Evolutionary conservation across 1,140 invertebrate genomes (phyloP).

Genomic region (Pseudomyrmex dendroicus): DNA sequence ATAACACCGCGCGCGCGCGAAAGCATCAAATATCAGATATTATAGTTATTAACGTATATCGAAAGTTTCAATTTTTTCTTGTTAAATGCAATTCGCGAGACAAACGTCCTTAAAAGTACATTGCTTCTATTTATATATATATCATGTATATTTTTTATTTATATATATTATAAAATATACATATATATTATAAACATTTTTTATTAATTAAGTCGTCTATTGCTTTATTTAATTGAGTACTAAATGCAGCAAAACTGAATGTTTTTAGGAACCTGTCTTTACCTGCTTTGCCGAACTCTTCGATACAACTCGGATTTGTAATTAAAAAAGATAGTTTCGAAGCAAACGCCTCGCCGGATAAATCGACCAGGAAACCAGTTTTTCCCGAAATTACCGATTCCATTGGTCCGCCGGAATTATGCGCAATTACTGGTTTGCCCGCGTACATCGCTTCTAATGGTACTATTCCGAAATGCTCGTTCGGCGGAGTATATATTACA

Average conservation of each 20-base stretch:
- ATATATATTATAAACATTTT: slow-evolving; percentile 57
- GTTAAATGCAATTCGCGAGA: too few relatives aligned
- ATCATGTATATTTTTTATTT: too few relatives aligned
- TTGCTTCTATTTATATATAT: too few relatives aligned
- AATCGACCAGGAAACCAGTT: slow-evolving; percentile 95
- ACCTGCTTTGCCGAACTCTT: slow-evolving; percentile 87
- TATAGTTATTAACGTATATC: too few relatives aligned
- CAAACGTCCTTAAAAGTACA: too few relatives aligned
- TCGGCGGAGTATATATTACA: slow-evolving; percentile 97
- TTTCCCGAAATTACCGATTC: slow-evolving; percentile 96
- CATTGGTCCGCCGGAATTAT: slow-evolving; percentile 97
- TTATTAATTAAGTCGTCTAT: slow-evolving; percentile 79
- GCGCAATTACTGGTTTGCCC: slow-evolving; percentile 96
- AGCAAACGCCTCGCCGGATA: slow-evolving; percentile 90
- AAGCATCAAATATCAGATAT: too few relatives aligned
- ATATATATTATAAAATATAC: too few relatives aligned
- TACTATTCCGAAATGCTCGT: slow-evolving; percentile 99
- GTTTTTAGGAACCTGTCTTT: slow-evolving; percentile 85
- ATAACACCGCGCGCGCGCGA: too few relatives aligned
- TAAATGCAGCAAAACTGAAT: slow-evolving; percentile 90
- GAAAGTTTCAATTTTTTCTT: too few relatives aligned
- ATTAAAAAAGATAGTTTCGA: slow-evolving; percentile 91
- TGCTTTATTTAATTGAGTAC: slow-evolving; percentile 85
- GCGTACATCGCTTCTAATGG: slow-evolving; percentile 99
- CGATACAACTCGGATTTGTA: slow-evolving; percentile 85